Conservation (phyloP, 2,113 vertebrate genomes). For the Rhinopomastus cyanomelas region DNA sequence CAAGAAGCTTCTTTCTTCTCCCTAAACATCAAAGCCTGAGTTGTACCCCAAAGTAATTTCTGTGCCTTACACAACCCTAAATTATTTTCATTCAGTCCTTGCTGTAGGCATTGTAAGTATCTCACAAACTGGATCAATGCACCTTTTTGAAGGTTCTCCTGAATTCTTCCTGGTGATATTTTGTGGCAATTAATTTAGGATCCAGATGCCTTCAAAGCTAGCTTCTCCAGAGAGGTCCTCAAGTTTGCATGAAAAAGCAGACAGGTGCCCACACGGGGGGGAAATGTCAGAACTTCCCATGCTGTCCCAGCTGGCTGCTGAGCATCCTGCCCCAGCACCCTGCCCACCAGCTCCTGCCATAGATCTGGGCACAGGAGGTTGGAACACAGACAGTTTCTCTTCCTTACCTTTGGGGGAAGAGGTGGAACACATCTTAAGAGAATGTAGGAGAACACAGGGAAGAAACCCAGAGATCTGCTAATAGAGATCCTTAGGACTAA, state of each 20-base stretch:
- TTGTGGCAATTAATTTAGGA: background rate
- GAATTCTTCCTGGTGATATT: background rate
- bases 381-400: background rate
- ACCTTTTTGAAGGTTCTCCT: background rate
- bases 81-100: background rate
- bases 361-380: background rate
- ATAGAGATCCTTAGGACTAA: background rate
- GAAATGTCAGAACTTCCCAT: background rate
- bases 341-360: background rate
- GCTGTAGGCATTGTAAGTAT: background rate
- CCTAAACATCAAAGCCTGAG: background rate
- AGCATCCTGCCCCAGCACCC: background rate
- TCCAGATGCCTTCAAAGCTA: background rate
- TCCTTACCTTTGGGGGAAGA: background rate
- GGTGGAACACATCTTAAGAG: background rate
- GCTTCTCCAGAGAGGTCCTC: background rate
- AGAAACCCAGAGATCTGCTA: background rate
- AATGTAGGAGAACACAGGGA: background rate
- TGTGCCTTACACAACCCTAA: background rate
- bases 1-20: background rate
- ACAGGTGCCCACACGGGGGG: background rate
- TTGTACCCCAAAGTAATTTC: background rate
- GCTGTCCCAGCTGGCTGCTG: background rate
- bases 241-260: background rate
- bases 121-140: background rate